phyloP scores from a whole-genome alignment of 2,797 vertebrate species.

The Notoglanidium macrostoma region DNA sequence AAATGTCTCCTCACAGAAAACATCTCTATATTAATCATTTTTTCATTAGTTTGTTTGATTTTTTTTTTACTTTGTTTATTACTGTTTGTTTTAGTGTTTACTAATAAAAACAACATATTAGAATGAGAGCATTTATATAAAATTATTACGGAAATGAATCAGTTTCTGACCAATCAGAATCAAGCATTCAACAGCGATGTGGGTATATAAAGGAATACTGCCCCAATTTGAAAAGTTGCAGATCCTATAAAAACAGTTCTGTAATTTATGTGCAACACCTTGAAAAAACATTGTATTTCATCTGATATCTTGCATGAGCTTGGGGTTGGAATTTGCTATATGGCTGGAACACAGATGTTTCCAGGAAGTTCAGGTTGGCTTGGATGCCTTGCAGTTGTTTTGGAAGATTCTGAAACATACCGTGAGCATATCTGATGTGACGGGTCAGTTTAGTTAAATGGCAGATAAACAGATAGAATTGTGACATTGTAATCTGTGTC shows the following conservation, averaged over 20 bases:
- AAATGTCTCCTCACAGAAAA: neutral
- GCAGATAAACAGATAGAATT: neutral
- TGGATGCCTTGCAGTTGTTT: conserved; percentile 16
- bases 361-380: neutral
- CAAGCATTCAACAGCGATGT: neutral
- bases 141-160: neutral
- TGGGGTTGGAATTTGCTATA: neutral
- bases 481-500: neutral
- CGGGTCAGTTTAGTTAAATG: neutral
- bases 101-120: neutral
- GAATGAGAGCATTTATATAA: too few relatives aligned
- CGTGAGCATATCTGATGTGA: conserved; percentile 9
- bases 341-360: neutral
- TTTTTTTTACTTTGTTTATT: neutral
- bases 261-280: neutral
- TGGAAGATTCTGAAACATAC: neutral
- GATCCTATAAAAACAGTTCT: neutral
- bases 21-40: neutral
- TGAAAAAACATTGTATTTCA: neutral
- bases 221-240: neutral
- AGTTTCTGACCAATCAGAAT: neutral
- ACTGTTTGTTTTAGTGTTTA: neutral
- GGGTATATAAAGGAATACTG: neutral
- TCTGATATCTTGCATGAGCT: neutral
- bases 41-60: neutral